These are phyloP conservation scores for Semnornis frantzii DNA, from an alignment of 2,113 vertebrate genomes.

Conservation along the genomic window DNA sequence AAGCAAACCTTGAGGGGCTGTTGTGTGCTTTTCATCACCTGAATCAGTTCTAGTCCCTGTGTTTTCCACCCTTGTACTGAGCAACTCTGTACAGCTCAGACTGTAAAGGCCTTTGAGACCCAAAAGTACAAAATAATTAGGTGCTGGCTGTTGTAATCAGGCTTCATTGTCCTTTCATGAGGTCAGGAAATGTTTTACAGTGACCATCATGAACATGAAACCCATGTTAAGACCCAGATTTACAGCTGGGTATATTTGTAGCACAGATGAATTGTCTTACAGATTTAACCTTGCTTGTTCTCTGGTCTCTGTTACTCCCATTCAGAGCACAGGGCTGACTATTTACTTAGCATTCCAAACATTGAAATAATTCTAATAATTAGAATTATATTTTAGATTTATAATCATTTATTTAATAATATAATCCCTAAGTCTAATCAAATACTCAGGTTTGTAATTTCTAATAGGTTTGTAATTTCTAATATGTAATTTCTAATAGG, in stretches of 20 bases:
- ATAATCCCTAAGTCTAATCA: background rate
- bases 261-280: background rate
- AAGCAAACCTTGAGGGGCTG: background rate
- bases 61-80: background rate
- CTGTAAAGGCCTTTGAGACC: background rate
- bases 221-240: background rate
- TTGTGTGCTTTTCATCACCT: too few relatives aligned
- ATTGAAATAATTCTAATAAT: background rate
- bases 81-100: background rate
- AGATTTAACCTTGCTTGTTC: background rate
- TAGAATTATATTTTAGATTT: background rate
- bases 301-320: background rate
- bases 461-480: background rate
- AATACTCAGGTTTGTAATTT: background rate
- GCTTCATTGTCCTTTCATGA: background rate
- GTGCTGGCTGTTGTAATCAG: background rate
- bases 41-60: too few relatives aligned
- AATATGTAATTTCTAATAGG: too few relatives aligned
- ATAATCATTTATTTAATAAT: too few relatives aligned
- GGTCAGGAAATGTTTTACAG: background rate
- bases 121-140: background rate
- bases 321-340: background rate
- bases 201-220: background rate
- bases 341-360: background rate
- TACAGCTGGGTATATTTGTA: background rate